phyloP scores from a whole-genome alignment of 2,113 vertebrate genomes.

The Plectropomus leopardus region DNA sequence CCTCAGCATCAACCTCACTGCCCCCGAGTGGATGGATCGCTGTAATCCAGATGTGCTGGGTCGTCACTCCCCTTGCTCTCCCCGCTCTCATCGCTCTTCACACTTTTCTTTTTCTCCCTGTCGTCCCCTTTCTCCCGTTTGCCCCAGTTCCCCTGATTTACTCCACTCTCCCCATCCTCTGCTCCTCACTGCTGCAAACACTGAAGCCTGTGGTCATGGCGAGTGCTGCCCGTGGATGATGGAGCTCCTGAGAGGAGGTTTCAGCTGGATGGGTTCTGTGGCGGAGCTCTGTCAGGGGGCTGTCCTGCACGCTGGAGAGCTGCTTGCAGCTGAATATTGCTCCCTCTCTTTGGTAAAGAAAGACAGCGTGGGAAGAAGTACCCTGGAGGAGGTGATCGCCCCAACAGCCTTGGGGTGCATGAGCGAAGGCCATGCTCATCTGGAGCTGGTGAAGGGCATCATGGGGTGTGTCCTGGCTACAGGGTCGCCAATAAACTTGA shows the following conservation, averaged over 20 bases:
- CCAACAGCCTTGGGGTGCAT: conserved; percentile 1
- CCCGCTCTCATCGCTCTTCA: conserved; percentile 27
- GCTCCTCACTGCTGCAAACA: not conserved
- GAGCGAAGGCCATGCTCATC: conserved; percentile 38
- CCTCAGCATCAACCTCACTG: conserved; percentile 19
- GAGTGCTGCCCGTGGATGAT: conserved; percentile 69
- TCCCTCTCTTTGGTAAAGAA: conserved; percentile 60
- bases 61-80: conserved; percentile 32
- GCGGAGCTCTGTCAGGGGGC: conserved; percentile 65
- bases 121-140: conserved; percentile 27
- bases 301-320: conserved; percentile 56
- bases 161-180: conserved; percentile 26
- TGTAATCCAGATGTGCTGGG: conserved; percentile 10
- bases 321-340: conserved; percentile 57
- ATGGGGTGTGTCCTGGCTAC: conserved; percentile 67
- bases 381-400: conserved; percentile 56
- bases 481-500: conserved; percentile 65
- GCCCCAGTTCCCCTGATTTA: conserved; percentile 28
- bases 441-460: conserved; percentile 60
- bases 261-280: conserved; percentile 51
- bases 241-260: conserved; percentile 57
- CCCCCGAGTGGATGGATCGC: conserved; percentile 38
- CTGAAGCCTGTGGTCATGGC: conserved; percentile 44
- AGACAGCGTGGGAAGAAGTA: conserved; percentile 38
- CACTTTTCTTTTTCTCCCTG: conserved; percentile 20